A percentile compares a stretch with the other conserved stretches of the same genome.
Evolutionary conservation across 2,888 invertebrate genomes (phyloP).

Genomic region (Leptinotarsa tumamoca): DNA sequence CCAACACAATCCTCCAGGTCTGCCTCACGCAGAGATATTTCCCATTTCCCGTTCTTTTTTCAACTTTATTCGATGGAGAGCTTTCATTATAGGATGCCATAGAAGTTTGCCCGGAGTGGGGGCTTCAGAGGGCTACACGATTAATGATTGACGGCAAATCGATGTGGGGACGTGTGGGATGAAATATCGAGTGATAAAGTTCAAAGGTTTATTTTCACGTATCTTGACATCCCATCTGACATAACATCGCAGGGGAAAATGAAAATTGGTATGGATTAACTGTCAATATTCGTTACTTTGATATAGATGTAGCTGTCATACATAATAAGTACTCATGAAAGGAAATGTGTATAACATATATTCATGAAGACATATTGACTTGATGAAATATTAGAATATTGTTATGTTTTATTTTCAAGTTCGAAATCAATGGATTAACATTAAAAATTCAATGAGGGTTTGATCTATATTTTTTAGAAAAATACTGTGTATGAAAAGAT

Average conservation of each 20-base stretch:
- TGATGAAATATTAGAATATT: too few relatives aligned
- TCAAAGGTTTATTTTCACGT: background rate
- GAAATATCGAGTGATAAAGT: slow-evolving; percentile 12
- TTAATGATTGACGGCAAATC: slow-evolving; percentile 1
- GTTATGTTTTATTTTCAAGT: too few relatives aligned
- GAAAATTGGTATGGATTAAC: background rate
- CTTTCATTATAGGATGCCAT: background rate
- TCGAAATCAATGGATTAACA: too few relatives aligned
- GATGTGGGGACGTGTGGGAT: background rate
- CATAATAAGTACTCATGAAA: too few relatives aligned
- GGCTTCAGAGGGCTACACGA: background rate
- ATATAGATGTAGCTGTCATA: too few relatives aligned
- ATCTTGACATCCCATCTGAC: background rate
- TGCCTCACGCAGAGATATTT: background rate
- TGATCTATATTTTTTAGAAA: too few relatives aligned
- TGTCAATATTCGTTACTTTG: background rate
- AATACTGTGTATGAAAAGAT: too few relatives aligned
- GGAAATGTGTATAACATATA: too few relatives aligned
- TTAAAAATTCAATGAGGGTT: too few relatives aligned
- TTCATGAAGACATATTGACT: too few relatives aligned
- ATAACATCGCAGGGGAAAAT: background rate
- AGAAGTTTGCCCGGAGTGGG: background rate
- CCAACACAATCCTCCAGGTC: background rate
- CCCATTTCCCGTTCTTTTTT: slow-evolving; percentile 10
- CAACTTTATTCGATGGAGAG: background rate